Percentiles rank a stretch among this genome's conserved stretches.
Evolutionary conservation across 1,140 invertebrate species (phyloP).

Genomic region (Calycopis cecrops): DNA sequence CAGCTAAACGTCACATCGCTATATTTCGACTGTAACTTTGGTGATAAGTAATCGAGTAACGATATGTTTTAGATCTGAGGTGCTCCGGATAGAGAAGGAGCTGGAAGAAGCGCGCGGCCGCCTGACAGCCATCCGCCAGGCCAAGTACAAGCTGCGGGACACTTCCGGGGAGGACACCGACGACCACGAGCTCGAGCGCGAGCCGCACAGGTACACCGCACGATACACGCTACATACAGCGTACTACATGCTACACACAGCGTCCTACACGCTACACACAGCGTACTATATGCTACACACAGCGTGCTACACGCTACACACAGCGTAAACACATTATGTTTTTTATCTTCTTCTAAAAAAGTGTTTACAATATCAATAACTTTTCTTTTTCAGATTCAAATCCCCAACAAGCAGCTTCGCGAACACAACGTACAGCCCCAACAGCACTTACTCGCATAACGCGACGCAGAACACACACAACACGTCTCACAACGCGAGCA

Average conservation of each 20-base stretch:
- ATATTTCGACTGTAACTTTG: not conserved
- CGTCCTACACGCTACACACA: too few relatives aligned
- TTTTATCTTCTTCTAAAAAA: too few relatives aligned
- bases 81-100: slow-evolving; percentile 94
- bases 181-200: slow-evolving; percentile 43
- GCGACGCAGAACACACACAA: slow-evolving; percentile 30
- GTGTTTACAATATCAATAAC: too few relatives aligned
- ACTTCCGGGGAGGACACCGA: slow-evolving; percentile 77
- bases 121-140: slow-evolving; percentile 88
- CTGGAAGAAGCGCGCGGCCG: slow-evolving; percentile 93
- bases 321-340: too few relatives aligned
- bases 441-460: slow-evolving; percentile 50
- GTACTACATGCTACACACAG: not conserved
- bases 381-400: slow-evolving; percentile 52
- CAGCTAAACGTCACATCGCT: too few relatives aligned
- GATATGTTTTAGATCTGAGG: slow-evolving; percentile 79
- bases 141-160: slow-evolving; percentile 85
- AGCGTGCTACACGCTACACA: too few relatives aligned
- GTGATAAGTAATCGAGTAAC: not conserved
- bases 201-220: slow-evolving; percentile 21
- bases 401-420: slow-evolving; percentile 56
- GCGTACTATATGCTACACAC: too few relatives aligned
- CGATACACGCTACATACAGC: not conserved
- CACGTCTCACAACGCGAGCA: slow-evolving; percentile 23
- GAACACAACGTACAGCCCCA: slow-evolving; percentile 65